Evolutionary conservation across 1,140 invertebrate species (phyloP), one percentile per base, ranked within the genome.

Genomic region (Schmidtea mediterranea): DNA sequence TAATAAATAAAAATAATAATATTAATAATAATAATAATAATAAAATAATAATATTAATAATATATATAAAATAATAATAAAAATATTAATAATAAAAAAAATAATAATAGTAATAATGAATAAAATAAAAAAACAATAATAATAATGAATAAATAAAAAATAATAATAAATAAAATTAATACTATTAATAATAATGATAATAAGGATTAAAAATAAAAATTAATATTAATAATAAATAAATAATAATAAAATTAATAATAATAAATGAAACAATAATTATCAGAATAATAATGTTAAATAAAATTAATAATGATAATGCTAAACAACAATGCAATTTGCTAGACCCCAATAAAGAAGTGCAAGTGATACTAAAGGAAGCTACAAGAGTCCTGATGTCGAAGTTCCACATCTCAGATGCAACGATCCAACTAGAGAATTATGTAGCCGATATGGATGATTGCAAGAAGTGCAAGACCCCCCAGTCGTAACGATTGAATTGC

Each of bases 401-500:
- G 55, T 94, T 82, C 61, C 78, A 79, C 59, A 86, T 95, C 59
- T 83, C 83, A 59, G 87, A 95, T 65, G 82, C 86, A 69, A 97
- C 89, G 2, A 73, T 97, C 13, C 90, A 97, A 68, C 86, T 95
- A 43, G 90, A 97, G 63, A 81, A 86, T 56, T 94, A 87, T 59
- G 75, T 76, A 55, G 73, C 78, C 43, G 75, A 76, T 52, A 95
- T 94, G 84, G 75, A 81, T 56, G 75, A 78, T 52, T 97, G 89
- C 66, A 72, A 71, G 45, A 79, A 89, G 57, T 95, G 86, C 63
- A 76, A 82, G 39, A 12, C 39, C 12, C 9, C 18, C 15, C 8
- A 12, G 15, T 41, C 12, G 15, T 8, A 19, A n/a, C n/a, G n/a
- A n/a, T n/a, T n/a, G n/a, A n/a, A n/a, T n/a, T n/a, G n/a, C n/a